phyloP scores from a whole-genome alignment of 2,888 invertebrate genomes.

The Endotricha flammealis region DNA sequence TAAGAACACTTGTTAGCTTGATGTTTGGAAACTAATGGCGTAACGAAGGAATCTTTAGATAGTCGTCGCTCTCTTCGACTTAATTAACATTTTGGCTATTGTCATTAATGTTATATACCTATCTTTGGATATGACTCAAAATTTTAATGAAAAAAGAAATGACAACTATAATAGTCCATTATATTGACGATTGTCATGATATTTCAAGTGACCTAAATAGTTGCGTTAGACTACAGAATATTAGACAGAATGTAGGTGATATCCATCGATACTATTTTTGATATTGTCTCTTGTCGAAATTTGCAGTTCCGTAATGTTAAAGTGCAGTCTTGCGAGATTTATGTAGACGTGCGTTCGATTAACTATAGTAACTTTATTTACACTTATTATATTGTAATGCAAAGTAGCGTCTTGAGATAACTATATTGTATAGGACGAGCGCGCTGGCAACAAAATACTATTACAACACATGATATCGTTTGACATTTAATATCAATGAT shows the following conservation, averaged over 20 bases:
- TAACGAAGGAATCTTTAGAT: no score
- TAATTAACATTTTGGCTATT: conserved; percentile 6
- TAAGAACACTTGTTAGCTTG: conserved; percentile 17
- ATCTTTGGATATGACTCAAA: conserved; percentile 20
- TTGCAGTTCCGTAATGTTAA: conserved; percentile 65
- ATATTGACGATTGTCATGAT: conserved; percentile 52
- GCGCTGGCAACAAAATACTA: conserved; percentile 62
- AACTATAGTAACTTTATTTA: conserved; percentile 75
- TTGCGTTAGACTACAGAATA: conserved; percentile 65
- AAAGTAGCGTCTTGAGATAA: conserved; percentile 61
- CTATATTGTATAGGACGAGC: conserved; percentile 43
- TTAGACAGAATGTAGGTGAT: conserved; percentile 68
- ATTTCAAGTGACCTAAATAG: conserved; percentile 64
- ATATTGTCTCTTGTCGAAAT: conserved; percentile 77
- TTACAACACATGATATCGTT: no score
- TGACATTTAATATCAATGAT: no score
- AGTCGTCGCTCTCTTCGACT: no score
- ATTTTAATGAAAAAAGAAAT: conserved; percentile 36
- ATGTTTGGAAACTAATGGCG: conserved; percentile 16
- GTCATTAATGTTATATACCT: conserved; percentile 7
- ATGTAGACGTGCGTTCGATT: conserved; percentile 58
- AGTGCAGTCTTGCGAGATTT: conserved; percentile 50
- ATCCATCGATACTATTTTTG: conserved; percentile 75
- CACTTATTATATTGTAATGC: conserved; percentile 69
- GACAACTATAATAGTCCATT: conserved; percentile 60